phyloP scores from a whole-genome alignment of 2,113 vertebrate species.

The Planiliza haematocheilus region DNA sequence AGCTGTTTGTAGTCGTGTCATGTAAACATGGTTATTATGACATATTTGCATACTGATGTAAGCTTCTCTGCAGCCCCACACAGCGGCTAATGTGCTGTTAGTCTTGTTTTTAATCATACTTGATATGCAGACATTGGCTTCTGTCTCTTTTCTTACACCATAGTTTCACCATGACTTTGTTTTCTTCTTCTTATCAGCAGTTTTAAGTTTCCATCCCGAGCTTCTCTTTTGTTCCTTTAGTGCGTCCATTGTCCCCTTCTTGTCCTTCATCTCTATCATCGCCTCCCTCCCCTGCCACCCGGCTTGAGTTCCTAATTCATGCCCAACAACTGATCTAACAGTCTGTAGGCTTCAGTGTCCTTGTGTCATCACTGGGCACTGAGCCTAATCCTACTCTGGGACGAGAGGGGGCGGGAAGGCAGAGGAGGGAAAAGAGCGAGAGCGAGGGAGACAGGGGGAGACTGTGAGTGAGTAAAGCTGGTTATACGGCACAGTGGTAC shows the following conservation, averaged over 20 bases:
- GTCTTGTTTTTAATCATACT: no score
- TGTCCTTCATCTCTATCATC: slow-evolving; percentile 36
- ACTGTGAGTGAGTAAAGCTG: slow-evolving; percentile 38
- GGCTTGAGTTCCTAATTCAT: slow-evolving; percentile 52
- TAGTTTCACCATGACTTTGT: not conserved
- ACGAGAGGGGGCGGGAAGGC: slow-evolving; percentile 3
- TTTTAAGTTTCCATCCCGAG: slow-evolving; percentile 17
- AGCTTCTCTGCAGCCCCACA: not conserved
- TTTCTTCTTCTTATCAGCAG: slow-evolving; percentile 14
- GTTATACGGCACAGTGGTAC: slow-evolving; percentile 5
- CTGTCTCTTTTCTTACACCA: not conserved
- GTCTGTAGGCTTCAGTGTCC: slow-evolving; percentile 50
- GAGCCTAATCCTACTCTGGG: slow-evolving; percentile 71
- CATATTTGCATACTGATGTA: not conserved
- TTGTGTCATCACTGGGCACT: slow-evolving; percentile 68
- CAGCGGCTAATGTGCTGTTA: no score
- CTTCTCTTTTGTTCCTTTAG: slow-evolving; percentile 10
- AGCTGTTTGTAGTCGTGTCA: no score
- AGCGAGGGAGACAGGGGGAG: slow-evolving; percentile 14
- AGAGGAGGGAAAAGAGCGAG: slow-evolving; percentile 9
- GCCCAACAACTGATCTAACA: slow-evolving; percentile 65
- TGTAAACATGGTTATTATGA: not conserved
- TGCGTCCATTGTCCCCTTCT: slow-evolving; percentile 15
- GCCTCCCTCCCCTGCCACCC: slow-evolving; percentile 13
- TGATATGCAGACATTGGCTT: not conserved